Percentiles rank a stretch among this genome's conserved stretches.
These are phyloP conservation scores for Aspidiotus rigidus DNA, from an alignment of 2,888 invertebrate species.

Conservation along the genomic window DNA sequence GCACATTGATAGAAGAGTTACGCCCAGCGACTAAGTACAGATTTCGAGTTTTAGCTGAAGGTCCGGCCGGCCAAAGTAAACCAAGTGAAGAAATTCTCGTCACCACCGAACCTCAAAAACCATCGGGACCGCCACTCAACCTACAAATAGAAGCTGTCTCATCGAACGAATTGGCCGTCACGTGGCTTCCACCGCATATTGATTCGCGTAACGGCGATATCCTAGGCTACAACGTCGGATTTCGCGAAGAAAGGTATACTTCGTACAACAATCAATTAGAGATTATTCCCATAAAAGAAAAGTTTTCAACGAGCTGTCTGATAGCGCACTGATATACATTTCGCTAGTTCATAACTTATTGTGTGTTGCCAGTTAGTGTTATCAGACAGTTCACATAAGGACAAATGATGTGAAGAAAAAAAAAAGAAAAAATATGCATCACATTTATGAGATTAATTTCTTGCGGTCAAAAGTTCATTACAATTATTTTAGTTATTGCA, in stretches of 20 bases:
- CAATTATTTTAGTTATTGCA: no score
- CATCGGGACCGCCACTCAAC: slow-evolving; percentile 59
- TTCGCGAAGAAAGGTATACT: slow-evolving; percentile 46
- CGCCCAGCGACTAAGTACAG: slow-evolving; percentile 62
- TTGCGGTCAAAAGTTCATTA: no score
- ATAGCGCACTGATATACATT: no score
- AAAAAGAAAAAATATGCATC: no score
- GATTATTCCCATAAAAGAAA: no score
- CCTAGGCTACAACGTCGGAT: slow-evolving; percentile 66
- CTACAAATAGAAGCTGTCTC: slow-evolving; percentile 60
- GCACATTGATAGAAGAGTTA: slow-evolving; percentile 56
- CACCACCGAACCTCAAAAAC: slow-evolving; percentile 60
- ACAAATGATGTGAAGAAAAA: no score
- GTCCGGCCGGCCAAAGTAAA: slow-evolving; percentile 56
- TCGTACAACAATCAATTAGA: no score
- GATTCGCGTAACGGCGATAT: slow-evolving; percentile 65
- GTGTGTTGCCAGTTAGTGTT: no score
- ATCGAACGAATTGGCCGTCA: slow-evolving; percentile 62
- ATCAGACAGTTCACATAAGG: no score
- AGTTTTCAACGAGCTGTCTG: no score
- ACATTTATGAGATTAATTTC: no score
- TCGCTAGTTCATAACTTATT: no score
- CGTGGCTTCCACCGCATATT: slow-evolving; percentile 61
- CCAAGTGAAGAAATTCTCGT: slow-evolving; percentile 56
- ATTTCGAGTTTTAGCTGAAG: slow-evolving; percentile 63